phyloP scores from a whole-genome alignment of 2,888 invertebrate genomes.

The Mesorhabditis sp. region DNA sequence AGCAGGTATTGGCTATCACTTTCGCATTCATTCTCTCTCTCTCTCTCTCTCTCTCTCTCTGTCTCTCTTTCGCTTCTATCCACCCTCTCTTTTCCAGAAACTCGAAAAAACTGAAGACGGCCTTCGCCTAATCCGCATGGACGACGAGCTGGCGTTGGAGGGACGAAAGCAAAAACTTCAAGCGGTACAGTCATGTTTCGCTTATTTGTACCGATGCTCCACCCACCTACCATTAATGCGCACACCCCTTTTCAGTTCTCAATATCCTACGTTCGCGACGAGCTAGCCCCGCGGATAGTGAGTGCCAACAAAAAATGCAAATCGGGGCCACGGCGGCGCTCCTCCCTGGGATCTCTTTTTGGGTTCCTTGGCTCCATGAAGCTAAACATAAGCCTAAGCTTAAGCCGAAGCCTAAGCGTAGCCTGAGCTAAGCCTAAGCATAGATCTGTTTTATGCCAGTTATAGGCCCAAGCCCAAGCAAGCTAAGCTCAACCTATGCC shows the following conservation, averaged over 20 bases:
- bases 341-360: too few relatives aligned
- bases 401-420: too few relatives aligned
- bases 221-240: neutral
- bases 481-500: too few relatives aligned
- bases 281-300: neutral
- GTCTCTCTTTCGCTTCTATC: too few relatives aligned
- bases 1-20: slow-evolving; percentile 29
- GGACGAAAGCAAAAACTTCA: slow-evolving; percentile 34
- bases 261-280: neutral
- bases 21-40: too few relatives aligned
- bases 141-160: slow-evolving; percentile 64
- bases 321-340: too few relatives aligned
- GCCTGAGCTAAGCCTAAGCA: too few relatives aligned
- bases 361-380: too few relatives aligned
- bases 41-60: too few relatives aligned
- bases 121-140: slow-evolving; percentile 91
- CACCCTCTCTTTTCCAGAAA: neutral
- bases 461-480: too few relatives aligned
- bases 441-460: too few relatives aligned
- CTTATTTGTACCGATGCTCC: neutral
- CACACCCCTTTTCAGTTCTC: neutral
- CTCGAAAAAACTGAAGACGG: slow-evolving; percentile 80
- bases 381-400: too few relatives aligned
- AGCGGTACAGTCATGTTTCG: slow-evolving; percentile 13
- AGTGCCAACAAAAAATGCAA: neutral